A percentile compares a stretch with the other conserved stretches of the same genome.
phyloP scores from a whole-genome alignment of 2,113 vertebrate genomes.

The Lasiurus borealis region DNA sequence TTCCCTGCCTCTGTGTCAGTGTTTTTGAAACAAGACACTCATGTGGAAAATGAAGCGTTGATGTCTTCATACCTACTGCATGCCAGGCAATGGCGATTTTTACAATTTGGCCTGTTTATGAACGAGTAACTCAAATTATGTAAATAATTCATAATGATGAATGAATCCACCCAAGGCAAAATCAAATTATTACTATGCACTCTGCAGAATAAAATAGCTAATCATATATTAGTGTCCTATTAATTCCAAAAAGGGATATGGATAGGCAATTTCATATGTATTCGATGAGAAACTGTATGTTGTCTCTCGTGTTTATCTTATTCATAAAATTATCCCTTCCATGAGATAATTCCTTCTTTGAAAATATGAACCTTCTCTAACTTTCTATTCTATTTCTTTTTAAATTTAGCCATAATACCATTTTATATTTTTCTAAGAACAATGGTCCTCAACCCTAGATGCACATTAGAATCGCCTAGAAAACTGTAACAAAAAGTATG shows the following conservation, averaged over 20 bases:
- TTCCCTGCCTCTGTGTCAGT: not conserved
- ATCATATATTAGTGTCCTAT: slow-evolving; percentile 6
- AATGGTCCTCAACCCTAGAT: not conserved
- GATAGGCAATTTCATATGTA: slow-evolving; percentile 24
- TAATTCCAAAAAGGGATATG: slow-evolving; percentile 36
- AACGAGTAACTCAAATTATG: slow-evolving; percentile 49
- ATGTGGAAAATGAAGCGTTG: not conserved
- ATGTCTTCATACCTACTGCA: slow-evolving; percentile 6
- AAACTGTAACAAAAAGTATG: slow-evolving; percentile 30
- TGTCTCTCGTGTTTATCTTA: slow-evolving; percentile 44
- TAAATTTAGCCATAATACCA: not conserved
- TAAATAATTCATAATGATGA: slow-evolving; percentile 58
- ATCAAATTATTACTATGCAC: slow-evolving; percentile 3
- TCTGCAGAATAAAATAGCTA: slow-evolving; percentile 24
- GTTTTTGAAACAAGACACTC: slow-evolving; percentile 24
- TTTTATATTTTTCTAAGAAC: slow-evolving; percentile 28
- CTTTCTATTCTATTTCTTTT: not conserved
- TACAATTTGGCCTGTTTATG: slow-evolving; percentile 58
- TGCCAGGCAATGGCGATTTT: slow-evolving; percentile 49
- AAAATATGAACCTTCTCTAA: slow-evolving; percentile 13
- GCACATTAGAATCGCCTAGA: slow-evolving; percentile 3
- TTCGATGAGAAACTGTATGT: slow-evolving; percentile 14
- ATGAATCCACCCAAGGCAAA: slow-evolving; percentile 3
- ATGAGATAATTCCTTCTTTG: slow-evolving; percentile 25
- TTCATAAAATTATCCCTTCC: slow-evolving; percentile 47